A percentile compares a stretch with the other conserved stretches of the same genome.
Conservation (phyloP, 2,113 vertebrate genomes). For the Chloroceryle aenea region DNA sequence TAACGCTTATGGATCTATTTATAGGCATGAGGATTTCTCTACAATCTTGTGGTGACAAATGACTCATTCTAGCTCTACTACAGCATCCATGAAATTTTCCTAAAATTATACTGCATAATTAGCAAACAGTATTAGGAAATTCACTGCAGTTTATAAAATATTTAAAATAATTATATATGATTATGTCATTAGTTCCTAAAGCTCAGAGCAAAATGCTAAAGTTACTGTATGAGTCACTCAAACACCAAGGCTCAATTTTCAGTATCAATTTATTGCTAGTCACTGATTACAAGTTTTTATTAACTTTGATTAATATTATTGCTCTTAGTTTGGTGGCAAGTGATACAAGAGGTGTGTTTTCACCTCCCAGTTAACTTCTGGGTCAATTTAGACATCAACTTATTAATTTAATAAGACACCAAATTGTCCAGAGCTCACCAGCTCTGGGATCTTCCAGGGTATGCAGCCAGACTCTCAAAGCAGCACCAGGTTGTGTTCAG, state of each 20-base stretch:
- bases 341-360: neutral
- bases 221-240: slow-evolving; percentile 64
- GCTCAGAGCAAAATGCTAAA: slow-evolving; percentile 59
- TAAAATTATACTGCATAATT: slow-evolving; percentile 73
- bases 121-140: slow-evolving; percentile 63
- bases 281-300: slow-evolving; percentile 43
- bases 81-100: slow-evolving; percentile 53
- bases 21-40: slow-evolving; percentile 54
- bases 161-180: slow-evolving; percentile 81
- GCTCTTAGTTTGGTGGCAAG: neutral
- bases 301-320: slow-evolving; percentile 35
- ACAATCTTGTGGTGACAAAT: slow-evolving; percentile 57
- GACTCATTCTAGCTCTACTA: slow-evolving; percentile 56
- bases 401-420: neutral
- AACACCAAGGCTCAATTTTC: neutral
- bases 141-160: slow-evolving; percentile 80
- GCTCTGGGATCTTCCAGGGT: neutral
- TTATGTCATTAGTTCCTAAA: slow-evolving; percentile 77
- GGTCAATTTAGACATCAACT: neutral
- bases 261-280: slow-evolving; percentile 31
- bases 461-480: neutral
- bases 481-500: neutral
- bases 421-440: neutral
- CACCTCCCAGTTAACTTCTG: neutral
- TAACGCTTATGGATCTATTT: slow-evolving; percentile 40